These are phyloP conservation scores for Helostoma temminkii DNA, from an alignment of 2,797 vertebrate species.

Conservation along the genomic window DNA sequence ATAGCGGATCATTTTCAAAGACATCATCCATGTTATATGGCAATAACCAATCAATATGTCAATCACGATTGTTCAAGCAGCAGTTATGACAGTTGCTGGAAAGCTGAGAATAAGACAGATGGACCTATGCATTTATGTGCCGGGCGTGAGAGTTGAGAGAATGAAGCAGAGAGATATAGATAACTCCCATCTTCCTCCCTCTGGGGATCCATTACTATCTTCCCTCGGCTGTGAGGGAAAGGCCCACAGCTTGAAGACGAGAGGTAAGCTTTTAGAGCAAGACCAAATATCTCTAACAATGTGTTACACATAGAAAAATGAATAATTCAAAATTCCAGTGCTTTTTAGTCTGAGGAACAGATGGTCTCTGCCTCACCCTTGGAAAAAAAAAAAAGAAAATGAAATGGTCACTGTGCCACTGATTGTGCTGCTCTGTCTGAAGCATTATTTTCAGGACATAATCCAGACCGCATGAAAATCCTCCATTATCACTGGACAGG, in stretches of 20 bases:
- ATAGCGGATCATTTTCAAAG: conserved; percentile 19
- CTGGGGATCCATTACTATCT: conserved; percentile 74
- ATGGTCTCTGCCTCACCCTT: conserved; percentile 56
- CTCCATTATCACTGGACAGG: conserved; percentile 61
- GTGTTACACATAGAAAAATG: conserved; percentile 74
- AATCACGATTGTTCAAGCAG: conserved; percentile 56
- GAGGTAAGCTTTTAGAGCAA: conserved; percentile 77
- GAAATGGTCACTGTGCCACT: conserved; percentile 76
- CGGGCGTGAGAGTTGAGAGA: conserved; percentile 39
- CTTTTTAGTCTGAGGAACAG: conserved; percentile 74
- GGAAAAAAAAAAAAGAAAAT: conserved; percentile 44
- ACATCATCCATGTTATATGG: conserved; percentile 54
- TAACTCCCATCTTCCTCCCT: conserved; percentile 67
- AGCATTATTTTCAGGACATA: conserved; percentile 71
- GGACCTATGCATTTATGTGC: conserved; percentile 39
- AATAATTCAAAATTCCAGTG: conserved; percentile 77
- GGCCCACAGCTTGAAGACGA: conserved; percentile 60
- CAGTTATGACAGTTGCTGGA: conserved; percentile 55
- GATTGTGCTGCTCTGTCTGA: conserved; percentile 58
- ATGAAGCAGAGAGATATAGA: conserved; percentile 56
- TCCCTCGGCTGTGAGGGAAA: conserved; percentile 58
- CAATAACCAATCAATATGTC: conserved; percentile 61
- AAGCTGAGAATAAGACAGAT: conserved; percentile 45
- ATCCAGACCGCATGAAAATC: conserved; percentile 70
- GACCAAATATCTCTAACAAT: conserved; percentile 71